Evolutionary conservation across 2,113 vertebrate species (phyloP), one percentile per base, ranked within the genome.

Genomic region (Pionites leucogaster): DNA sequence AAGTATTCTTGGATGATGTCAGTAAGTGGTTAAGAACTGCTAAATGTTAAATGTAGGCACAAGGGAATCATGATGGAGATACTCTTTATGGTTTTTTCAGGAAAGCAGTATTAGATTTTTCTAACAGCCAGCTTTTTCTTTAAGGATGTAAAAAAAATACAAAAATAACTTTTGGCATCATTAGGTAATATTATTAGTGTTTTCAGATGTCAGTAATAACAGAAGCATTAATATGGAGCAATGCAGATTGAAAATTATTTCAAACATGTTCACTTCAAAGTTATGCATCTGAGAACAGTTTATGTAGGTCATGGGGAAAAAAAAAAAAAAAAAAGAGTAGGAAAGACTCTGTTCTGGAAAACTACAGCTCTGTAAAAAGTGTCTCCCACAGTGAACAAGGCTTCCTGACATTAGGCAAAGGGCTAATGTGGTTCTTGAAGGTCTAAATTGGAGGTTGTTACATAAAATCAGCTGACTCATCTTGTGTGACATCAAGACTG

Each of bases 391-490:
- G 44, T 37, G 62, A 78, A 44, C 17, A 65, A 65, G 35, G 8
- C 39, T 87, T 87, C n/a, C 62, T 3, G 4, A 82, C 10, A 41
- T 75, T 63, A 82, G 44, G 70, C 47, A 85, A 82, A 92, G 28
- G 29, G 28, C 81, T 92, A 59, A 64, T 49, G 70, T 89, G 37
- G 39, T 70, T 89, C 91, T 87, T 85, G 67, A 85, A 86, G 69
- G 24, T 65, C 70, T 91, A 65, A 91, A 94, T 5, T 90, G 70
- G 81, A 91, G n/a, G 64, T 50, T 63, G 62, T 93, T 96, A 92
- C 44, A 79, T 90, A 90, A 96, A 94, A 94, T 90, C 69, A 85
- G 82, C 91, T 96, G 78, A 93, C 39, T 94, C 82, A 94, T 93
- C 81, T 86, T 0, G 7, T 50, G 57, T 68, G 70, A 85, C 67